These are phyloP conservation scores for Gobiocypris rarus DNA, from an alignment of 2,113 vertebrate species.

Conservation along the genomic window DNA sequence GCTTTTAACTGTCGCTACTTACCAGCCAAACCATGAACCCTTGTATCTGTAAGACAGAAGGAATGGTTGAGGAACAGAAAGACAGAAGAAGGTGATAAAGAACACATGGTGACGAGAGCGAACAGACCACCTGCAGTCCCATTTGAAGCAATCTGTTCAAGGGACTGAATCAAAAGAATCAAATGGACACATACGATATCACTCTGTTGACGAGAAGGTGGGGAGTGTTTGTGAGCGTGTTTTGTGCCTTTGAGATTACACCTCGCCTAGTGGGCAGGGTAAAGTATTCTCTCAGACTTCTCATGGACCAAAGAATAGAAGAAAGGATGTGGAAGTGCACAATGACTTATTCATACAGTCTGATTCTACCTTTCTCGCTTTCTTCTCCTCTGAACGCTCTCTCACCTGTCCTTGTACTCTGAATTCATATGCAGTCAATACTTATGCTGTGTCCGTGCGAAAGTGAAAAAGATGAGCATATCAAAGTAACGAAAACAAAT, in stretches of 20 bases:
- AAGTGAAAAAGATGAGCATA: constrained; percentile 33
- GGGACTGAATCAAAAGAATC: constrained; percentile 33
- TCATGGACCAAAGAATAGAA: constrained; percentile 2
- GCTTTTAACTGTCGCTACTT: not conserved
- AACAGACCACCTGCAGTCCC: constrained; percentile 38
- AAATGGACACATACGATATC: constrained; percentile 34
- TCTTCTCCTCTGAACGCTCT: not conserved
- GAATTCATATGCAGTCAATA: constrained; percentile 15
- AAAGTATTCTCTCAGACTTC: constrained; percentile 11
- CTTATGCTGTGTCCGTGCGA: not conserved
- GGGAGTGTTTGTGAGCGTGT: not conserved
- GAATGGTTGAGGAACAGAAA: not conserved
- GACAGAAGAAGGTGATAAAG: not conserved
- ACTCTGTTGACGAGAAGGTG: not conserved
- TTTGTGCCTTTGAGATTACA: constrained; percentile 24
- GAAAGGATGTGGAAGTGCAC: not conserved
- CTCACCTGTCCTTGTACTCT: constrained; percentile 26
- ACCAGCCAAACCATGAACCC: not conserved
- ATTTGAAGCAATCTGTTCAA: constrained; percentile 53
- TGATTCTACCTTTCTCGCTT: not conserved
- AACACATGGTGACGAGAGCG: constrained; percentile 11
- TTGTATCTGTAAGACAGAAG: not conserved
- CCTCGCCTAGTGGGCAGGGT: not conserved
- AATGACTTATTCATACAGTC: constrained; percentile 11
- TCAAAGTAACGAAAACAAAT: constrained; percentile 38